Conservation (phyloP, 2,797 vertebrate genomes). For the Tympanoctomys barrerae region DNA sequence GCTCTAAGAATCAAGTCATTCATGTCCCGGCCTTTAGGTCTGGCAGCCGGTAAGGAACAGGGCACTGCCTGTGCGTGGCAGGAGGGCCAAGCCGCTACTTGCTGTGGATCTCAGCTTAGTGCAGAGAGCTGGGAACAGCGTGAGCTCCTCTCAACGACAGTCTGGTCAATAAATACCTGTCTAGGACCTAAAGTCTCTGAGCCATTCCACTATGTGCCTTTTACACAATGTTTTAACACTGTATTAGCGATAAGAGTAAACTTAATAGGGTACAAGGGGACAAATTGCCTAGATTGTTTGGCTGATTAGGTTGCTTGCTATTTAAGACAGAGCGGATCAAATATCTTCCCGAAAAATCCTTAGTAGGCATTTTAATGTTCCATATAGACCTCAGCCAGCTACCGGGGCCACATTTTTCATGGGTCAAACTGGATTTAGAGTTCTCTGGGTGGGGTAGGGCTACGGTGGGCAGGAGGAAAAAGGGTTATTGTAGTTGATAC, state of each 20-base stretch:
- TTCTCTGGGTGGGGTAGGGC: conserved; percentile 52
- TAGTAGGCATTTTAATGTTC: conserved; percentile 42
- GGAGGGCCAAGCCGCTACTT: conserved; percentile 60
- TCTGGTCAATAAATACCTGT: conserved; percentile 45
- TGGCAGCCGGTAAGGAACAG: conserved; percentile 59
- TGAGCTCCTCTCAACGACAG: conserved; percentile 48
- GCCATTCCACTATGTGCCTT: not conserved
- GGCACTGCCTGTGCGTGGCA: conserved; percentile 1
- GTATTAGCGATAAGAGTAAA: conserved; percentile 54
- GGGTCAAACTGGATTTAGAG: conserved; percentile 19
- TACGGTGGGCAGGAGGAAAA: not conserved
- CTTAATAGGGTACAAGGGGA: not conserved
- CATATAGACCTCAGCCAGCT: not conserved
- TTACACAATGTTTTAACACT: conserved; percentile 31
- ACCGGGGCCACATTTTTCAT: conserved; percentile 24
- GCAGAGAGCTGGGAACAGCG: conserved; percentile 54
- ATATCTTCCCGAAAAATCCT: conserved; percentile 63
- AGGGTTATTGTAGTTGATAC: not conserved
- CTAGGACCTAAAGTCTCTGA: conserved; percentile 52
- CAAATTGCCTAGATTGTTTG: conserved; percentile 14
- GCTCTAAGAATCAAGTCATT: conserved; percentile 68
- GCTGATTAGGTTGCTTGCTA: conserved; percentile 55
- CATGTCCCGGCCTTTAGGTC: conserved; percentile 7
- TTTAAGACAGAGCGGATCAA: conserved; percentile 62
- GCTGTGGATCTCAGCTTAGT: conserved; percentile 58